Evolutionary conservation across 2,113 vertebrate species (phyloP).

Genomic region (Microtus ochrogaster): DNA sequence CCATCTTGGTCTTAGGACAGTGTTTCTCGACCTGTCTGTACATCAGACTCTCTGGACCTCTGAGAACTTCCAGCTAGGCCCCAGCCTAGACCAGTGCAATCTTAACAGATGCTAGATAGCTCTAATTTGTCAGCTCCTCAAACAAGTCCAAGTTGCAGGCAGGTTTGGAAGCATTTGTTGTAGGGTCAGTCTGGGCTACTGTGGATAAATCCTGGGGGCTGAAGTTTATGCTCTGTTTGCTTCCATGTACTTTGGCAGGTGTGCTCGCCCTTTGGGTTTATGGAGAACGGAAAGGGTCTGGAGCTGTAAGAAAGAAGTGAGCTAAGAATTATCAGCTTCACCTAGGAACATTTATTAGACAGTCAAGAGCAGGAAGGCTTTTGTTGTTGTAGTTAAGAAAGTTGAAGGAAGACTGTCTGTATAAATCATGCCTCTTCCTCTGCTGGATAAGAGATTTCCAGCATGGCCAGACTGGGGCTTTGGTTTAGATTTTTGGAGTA

Average conservation of each 20-base stretch:
- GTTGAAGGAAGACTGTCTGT: background rate
- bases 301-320: slow-evolving; percentile 48
- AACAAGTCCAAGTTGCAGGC: background rate
- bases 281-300: background rate
- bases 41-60: background rate
- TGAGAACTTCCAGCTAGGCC: background rate
- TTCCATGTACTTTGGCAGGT: background rate
- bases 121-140: background rate
- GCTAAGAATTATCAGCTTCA: background rate
- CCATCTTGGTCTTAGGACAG: background rate
- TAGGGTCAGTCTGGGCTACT: background rate
- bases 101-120: background rate
- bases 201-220: background rate
- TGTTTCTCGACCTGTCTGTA: background rate
- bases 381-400: background rate
- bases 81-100: background rate
- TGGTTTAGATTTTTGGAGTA: background rate
- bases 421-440: too few species aligned
- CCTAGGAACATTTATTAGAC: background rate
- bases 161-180: background rate
- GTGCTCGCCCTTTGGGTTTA: background rate
- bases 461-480: background rate
- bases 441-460: background rate
- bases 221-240: background rate
- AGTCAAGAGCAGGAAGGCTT: background rate